phyloP scores from a whole-genome alignment of 1,140 invertebrate species.

The Acromyrmex echinatior region DNA sequence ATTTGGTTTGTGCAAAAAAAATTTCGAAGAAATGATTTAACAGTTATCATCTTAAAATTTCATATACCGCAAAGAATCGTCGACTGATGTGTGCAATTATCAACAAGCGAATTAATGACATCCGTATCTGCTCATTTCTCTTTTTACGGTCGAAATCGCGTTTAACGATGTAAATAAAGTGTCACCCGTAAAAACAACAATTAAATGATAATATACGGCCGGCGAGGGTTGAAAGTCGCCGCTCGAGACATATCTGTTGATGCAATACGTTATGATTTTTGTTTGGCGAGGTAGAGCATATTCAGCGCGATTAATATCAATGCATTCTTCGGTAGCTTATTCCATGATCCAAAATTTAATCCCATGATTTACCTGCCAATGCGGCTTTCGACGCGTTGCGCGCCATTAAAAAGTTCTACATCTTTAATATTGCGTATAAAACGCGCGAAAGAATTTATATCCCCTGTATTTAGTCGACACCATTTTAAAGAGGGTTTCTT shows the following conservation, averaged over 20 bases:
- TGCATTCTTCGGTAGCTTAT: constrained; percentile 33
- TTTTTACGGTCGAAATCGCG: background rate
- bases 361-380: constrained; percentile 39
- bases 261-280: constrained; percentile 17
- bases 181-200: constrained; percentile 51
- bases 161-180: constrained; percentile 35
- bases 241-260: background rate
- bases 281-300: background rate
- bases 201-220: constrained; percentile 31
- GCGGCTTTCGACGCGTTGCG: constrained; percentile 3
- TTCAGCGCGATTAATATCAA: constrained; percentile 18
- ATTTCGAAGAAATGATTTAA: constrained; percentile 3
- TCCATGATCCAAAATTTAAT: constrained; percentile 67
- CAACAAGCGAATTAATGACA: constrained; percentile 31
- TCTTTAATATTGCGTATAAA: constrained; percentile 71
- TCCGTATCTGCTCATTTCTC: background rate
- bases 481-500: constrained; percentile 59
- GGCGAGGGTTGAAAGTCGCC: constrained; percentile 23
- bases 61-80: background rate
- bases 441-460: constrained; percentile 62
- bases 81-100: background rate
- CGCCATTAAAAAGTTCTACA: constrained; percentile 63
- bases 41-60: constrained; percentile 16
- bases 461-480: constrained; percentile 68
- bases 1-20: background rate